Evolutionary conservation across 2,888 invertebrate genomes (phyloP).

Genomic region (Polyommatus iphigenia): DNA sequence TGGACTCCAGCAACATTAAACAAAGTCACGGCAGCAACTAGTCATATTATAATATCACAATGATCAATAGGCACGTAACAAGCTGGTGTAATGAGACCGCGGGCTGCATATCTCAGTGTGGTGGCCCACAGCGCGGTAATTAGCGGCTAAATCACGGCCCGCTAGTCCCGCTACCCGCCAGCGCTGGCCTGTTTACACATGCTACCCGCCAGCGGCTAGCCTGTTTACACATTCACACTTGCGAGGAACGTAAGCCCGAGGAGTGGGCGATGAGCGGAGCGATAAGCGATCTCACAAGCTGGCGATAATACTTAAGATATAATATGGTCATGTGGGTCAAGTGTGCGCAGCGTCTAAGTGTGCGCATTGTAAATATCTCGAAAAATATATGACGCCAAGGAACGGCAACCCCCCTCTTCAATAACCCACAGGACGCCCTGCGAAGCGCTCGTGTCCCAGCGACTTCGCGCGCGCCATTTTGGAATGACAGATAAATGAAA

Average conservation of each 20-base stretch:
- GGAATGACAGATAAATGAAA: too few relatives aligned
- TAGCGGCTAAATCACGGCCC: slow-evolving; percentile 72
- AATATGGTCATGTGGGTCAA: too few relatives aligned
- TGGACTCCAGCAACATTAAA: background rate
- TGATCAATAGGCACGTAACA: slow-evolving; percentile 28
- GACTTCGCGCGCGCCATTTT: too few relatives aligned
- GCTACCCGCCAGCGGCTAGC: slow-evolving; percentile 32
- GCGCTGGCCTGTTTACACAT: slow-evolving; percentile 59
- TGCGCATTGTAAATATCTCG: too few relatives aligned
- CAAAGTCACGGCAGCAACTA: background rate
- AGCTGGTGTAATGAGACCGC: slow-evolving; percentile 35
- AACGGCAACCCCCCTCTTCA: too few relatives aligned
- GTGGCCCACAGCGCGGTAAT: slow-evolving; percentile 63
- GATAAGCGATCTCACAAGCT: background rate
- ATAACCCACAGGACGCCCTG: too few relatives aligned
- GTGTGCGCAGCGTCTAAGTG: too few relatives aligned
- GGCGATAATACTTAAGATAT: too few relatives aligned
- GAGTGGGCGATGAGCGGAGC: background rate
- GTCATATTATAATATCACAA: slow-evolving; percentile 21
- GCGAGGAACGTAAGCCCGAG: slow-evolving; percentile 46
- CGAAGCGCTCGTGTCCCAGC: too few relatives aligned
- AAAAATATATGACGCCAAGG: too few relatives aligned
- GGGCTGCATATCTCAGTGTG: slow-evolving; percentile 44
- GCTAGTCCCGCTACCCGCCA: background rate
- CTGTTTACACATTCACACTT: slow-evolving; percentile 71